Percentiles rank a stretch among this genome's conserved stretches.
These are phyloP conservation scores for Halcyon leucocephala DNA, from an alignment of 2,797 vertebrate genomes.

Conservation along the genomic window DNA sequence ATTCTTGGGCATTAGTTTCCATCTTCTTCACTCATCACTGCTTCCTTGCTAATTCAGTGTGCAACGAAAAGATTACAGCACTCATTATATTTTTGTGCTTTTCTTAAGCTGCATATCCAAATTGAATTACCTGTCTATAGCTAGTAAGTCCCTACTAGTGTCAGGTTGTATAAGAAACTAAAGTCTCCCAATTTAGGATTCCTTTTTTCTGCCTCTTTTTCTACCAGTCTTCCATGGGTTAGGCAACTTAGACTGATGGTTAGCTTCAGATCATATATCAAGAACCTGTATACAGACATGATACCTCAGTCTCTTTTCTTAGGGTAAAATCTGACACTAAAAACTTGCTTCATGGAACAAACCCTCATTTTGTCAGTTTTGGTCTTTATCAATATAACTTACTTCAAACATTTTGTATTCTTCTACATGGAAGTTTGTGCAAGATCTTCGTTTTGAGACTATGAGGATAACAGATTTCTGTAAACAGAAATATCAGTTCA, in stretches of 20 bases:
- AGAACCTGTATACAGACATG: neutral
- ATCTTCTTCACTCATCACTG: neutral
- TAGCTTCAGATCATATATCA: neutral
- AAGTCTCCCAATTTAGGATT: neutral
- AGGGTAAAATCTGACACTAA: neutral
- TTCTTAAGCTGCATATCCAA: neutral
- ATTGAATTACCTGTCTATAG: neutral
- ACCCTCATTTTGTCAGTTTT: neutral
- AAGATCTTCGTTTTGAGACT: neutral
- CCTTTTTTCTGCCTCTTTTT: neutral
- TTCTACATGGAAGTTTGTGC: neutral
- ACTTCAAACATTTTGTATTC: neutral
- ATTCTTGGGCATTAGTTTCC: neutral
- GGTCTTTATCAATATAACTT: neutral
- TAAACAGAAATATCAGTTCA: neutral
- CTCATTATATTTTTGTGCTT: neutral
- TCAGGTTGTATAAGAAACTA: neutral
- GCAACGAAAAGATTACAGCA: neutral
- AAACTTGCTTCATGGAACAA: neutral
- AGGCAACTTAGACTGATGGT: neutral
- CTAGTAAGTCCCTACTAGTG: neutral
- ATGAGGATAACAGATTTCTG: neutral
- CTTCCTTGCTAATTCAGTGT: neutral
- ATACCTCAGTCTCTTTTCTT: neutral
- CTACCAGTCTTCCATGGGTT: neutral